These are phyloP conservation scores for Drosophila grimshawi DNA, from an alignment of 1,140 invertebrate genomes.

Conservation along the genomic window DNA sequence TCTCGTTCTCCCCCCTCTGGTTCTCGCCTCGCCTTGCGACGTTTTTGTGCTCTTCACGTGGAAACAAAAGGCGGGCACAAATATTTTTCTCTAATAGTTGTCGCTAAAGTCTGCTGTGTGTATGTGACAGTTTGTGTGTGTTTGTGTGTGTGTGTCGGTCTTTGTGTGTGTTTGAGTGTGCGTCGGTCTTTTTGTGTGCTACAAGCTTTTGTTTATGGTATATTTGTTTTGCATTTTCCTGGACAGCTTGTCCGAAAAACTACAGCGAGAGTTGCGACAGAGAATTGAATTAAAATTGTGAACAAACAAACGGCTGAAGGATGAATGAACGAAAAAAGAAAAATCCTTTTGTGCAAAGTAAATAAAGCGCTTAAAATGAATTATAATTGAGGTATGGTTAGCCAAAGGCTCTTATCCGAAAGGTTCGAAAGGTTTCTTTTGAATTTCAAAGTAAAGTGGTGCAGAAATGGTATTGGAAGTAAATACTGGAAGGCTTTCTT, in stretches of 20 bases:
- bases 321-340: conserved; percentile 22
- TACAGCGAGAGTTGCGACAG: conserved; percentile 53
- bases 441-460: not conserved
- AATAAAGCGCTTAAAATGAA: not conserved
- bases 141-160: conserved; percentile 16
- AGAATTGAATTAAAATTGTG: conserved; percentile 40
- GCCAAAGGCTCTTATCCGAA: not conserved
- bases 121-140: conserved; percentile 18
- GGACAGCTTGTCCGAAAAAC: conserved; percentile 59
- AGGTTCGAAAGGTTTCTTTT: not conserved
- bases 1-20: not conserved
- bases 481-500: not conserved
- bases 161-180: conserved; percentile 33
- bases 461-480: not conserved
- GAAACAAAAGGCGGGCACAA: conserved; percentile 70
- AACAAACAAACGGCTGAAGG: conserved; percentile 49
- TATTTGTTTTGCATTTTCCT: conserved; percentile 74
- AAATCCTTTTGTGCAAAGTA: conserved; percentile 13
- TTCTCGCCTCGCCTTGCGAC: not conserved
- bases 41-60: conserved; percentile 25
- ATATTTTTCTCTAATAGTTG: conserved; percentile 81
- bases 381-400: conserved; percentile 18
- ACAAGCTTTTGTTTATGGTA: conserved; percentile 71
- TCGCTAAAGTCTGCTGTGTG: conserved; percentile 70
- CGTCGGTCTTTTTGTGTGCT: conserved; percentile 32